Conservation (phyloP, 2,888 invertebrate genomes). For the Lingula anatina region DNA sequence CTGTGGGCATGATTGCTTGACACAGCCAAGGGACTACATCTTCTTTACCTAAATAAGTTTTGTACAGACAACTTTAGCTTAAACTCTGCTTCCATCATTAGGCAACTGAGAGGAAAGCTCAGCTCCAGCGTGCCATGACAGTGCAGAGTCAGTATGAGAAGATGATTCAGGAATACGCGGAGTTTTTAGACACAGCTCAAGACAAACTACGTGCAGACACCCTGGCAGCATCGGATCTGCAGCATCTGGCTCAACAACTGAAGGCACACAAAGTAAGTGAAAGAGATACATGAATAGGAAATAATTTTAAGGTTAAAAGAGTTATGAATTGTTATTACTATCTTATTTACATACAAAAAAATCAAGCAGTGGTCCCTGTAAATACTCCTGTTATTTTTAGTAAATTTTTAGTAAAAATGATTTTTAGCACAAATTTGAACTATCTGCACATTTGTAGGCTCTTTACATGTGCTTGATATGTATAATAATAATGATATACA, state of each 20-base stretch:
- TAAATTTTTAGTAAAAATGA: neutral
- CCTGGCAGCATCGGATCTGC: slow-evolving; percentile 30
- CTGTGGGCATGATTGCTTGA: too few species aligned
- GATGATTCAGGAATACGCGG: slow-evolving; percentile 40
- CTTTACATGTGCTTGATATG: too few species aligned
- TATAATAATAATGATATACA: too few species aligned
- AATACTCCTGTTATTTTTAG: neutral
- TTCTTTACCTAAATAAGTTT: too few species aligned
- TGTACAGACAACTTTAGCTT: too few species aligned
- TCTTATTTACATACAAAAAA: neutral
- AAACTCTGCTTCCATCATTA: slow-evolving; percentile 3
- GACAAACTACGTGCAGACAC: slow-evolving; percentile 34
- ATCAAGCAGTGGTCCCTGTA: neutral
- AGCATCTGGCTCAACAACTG: slow-evolving; percentile 42
- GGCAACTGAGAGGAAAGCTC: slow-evolving; percentile 15
- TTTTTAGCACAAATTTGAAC: too few species aligned
- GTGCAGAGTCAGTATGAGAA: slow-evolving; percentile 44
- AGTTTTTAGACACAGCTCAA: slow-evolving; percentile 45
- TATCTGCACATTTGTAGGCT: too few species aligned
- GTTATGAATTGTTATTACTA: neutral
- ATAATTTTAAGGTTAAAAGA: neutral
- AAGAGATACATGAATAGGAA: neutral
- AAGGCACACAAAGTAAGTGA: slow-evolving; percentile 35
- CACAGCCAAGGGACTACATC: too few species aligned
- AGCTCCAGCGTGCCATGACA: slow-evolving; percentile 29